Evolutionary conservation across 2,888 invertebrate genomes (phyloP).

Genomic region (Xanthia icteritia): DNA sequence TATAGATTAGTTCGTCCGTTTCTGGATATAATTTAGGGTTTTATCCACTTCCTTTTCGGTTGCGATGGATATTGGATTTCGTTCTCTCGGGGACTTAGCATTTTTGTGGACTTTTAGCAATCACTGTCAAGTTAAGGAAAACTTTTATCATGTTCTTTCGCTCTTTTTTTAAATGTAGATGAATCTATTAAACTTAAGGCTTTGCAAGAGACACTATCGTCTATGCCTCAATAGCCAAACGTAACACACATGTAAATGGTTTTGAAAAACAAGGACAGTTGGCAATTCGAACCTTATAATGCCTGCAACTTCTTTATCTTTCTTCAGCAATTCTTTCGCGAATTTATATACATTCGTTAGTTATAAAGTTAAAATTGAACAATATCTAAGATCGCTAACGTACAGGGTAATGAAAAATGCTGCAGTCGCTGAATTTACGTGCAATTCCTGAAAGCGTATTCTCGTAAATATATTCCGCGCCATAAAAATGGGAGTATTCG

Average conservation of each 20-base stretch:
- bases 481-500: conserved; percentile 85
- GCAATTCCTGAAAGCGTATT: conserved; percentile 83
- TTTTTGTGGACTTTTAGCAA: conserved; percentile 9
- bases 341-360: conserved; percentile 19
- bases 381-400: conserved; percentile 56
- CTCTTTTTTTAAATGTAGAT: neutral
- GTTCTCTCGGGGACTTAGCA: neutral
- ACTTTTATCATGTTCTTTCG: neutral
- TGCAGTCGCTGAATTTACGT: conserved; percentile 81
- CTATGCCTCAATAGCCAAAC: too few species aligned
- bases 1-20: conserved; percentile 60
- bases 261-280: neutral
- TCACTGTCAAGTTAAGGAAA: neutral
- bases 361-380: conserved; percentile 61
- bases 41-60: conserved; percentile 33
- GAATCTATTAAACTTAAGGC: neutral
- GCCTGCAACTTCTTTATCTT: neutral
- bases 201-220: neutral
- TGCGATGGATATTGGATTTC: conserved; percentile 6
- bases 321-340: neutral
- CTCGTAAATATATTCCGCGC: conserved; percentile 86
- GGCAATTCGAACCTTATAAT: neutral
- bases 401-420: conserved; percentile 79
- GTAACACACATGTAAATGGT: neutral
- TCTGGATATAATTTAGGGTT: conserved; percentile 37